Conservation (phyloP, 2,113 vertebrate species). For the Rhineura floridana region DNA sequence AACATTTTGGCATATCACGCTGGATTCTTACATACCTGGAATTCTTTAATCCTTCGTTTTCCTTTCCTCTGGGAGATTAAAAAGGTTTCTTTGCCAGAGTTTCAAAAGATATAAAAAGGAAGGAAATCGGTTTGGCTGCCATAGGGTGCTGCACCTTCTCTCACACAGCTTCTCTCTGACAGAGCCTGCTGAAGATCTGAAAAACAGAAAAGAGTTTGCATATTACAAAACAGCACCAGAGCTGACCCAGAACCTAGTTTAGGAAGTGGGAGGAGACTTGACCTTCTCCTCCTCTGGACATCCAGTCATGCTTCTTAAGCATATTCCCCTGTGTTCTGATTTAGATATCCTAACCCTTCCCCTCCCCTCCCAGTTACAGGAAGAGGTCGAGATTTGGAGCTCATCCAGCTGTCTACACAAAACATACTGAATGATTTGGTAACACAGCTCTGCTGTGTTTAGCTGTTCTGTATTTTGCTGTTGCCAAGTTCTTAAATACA, state of each 20-base stretch:
- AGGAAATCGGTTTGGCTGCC: not conserved
- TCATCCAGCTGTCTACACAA: too few species aligned
- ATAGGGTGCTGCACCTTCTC: not conserved
- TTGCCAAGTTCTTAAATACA: not conserved
- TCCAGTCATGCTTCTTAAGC: not conserved
- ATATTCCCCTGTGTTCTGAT: not conserved
- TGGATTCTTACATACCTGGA: not conserved
- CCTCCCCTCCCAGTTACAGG: not conserved
- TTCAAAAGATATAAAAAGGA: not conserved
- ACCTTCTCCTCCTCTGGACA: not conserved
- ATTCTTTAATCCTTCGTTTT: not conserved
- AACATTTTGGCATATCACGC: not conserved
- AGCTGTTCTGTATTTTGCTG: not conserved
- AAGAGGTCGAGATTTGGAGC: not conserved
- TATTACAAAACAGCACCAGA: not conserved
- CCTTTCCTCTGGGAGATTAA: too few species aligned
- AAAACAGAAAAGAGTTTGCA: too few species aligned
- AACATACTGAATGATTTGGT: not conserved
- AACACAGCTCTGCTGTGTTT: not conserved
- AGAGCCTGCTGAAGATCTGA: not conserved
- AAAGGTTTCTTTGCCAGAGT: not conserved
- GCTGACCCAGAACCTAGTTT: not conserved
- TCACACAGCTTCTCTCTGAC: not conserved
- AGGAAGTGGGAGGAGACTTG: not conserved
- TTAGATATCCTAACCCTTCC: not conserved